These are phyloP conservation scores for Okamejei kenojei DNA, from an alignment of 2,797 vertebrate species.

Conservation along the genomic window DNA sequence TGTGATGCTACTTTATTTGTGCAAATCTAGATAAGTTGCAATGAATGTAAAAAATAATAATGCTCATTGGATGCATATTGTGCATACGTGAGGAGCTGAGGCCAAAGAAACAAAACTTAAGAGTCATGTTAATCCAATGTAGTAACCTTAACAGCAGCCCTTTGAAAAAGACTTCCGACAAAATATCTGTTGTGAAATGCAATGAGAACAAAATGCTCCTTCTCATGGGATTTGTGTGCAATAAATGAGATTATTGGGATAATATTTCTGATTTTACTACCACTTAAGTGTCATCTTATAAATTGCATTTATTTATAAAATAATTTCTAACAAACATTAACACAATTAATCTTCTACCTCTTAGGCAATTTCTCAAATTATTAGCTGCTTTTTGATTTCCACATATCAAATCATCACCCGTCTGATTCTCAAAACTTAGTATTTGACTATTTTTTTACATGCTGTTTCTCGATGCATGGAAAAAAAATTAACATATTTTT, in stretches of 20 bases:
- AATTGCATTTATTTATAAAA: slow-evolving; percentile 30
- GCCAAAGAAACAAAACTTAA: not conserved
- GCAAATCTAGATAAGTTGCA: not conserved
- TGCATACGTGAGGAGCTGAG: not conserved
- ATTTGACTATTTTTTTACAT: not conserved
- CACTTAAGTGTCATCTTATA: not conserved
- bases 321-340: not conserved
- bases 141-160: not conserved
- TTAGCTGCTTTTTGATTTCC: not conserved
- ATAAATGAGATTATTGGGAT: not conserved
- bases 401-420: not conserved
- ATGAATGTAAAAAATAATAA: not conserved
- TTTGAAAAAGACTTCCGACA: slow-evolving; percentile 3
- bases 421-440: not conserved
- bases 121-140: not conserved
- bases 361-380: not conserved
- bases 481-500: no score
- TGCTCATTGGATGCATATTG: not conserved
- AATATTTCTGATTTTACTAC: not conserved
- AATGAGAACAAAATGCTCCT: not conserved
- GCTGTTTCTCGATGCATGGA: not conserved
- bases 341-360: not conserved
- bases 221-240: slow-evolving; percentile 8
- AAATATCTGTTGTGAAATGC: slow-evolving; percentile 30
- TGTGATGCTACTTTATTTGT: slow-evolving; percentile 4